These are phyloP conservation scores for Micromys minutus DNA, from an alignment of 2,113 vertebrate species.

Conservation along the genomic window DNA sequence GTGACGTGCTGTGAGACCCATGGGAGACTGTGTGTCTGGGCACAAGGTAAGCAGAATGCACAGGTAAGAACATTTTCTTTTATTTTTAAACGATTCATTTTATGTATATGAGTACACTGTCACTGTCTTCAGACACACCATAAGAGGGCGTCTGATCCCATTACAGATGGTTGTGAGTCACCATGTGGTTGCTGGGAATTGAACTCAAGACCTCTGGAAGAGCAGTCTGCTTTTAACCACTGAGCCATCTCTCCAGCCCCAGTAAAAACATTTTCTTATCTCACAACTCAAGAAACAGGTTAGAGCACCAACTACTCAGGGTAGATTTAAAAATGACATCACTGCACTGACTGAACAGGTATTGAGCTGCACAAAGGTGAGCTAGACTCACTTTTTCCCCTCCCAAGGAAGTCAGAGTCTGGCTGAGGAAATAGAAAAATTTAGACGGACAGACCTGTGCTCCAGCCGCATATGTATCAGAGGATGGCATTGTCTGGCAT, in stretches of 20 bases:
- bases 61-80: neutral
- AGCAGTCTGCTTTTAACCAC: no score
- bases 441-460: no score
- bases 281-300: neutral
- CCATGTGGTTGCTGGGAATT: no score
- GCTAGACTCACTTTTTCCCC: neutral
- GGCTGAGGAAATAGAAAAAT: neutral
- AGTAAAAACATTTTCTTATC: constrained; percentile 8
- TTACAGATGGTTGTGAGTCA: no score
- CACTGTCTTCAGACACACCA: no score
- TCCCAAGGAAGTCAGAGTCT: neutral
- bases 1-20: neutral
- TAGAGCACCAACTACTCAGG: neutral
- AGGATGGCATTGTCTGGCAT: no score
- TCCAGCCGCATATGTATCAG: no score
- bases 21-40: neutral
- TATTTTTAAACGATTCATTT: no score
- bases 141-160: no score
- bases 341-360: neutral
- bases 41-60: neutral
- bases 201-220: no score
- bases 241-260: no score
- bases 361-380: neutral
- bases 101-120: no score
- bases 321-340: constrained; percentile 27